Conservation (phyloP, 2,113 vertebrate genomes). For the Nymphicus hollandicus region DNA sequence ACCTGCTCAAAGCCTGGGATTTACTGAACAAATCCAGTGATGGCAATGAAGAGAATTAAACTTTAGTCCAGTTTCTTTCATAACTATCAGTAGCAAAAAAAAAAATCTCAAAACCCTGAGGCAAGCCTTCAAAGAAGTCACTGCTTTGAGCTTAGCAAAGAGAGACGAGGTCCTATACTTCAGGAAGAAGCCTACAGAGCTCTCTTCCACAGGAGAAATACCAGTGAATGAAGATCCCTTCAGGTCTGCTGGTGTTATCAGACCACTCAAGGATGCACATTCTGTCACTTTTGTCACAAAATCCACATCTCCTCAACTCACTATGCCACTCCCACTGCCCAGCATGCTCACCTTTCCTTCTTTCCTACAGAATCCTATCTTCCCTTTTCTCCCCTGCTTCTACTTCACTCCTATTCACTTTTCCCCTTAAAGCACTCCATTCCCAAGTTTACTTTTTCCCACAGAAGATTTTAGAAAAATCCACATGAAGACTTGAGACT, state of each 20-base stretch:
- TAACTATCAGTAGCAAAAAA: not conserved
- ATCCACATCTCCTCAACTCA: not conserved
- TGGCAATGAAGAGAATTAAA: not conserved
- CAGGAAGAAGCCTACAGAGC: not conserved
- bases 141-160: not conserved
- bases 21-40: not conserved
- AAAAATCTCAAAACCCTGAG: not conserved
- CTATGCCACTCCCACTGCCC: not conserved
- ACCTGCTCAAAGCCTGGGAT: not conserved
- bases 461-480: not conserved
- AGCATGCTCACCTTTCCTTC: rapidly evolving
- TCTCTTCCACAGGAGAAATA: not conserved
- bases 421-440: not conserved
- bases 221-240: not conserved
- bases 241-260: not conserved
- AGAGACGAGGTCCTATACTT: not conserved
- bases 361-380: not conserved
- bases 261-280: not conserved
- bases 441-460: not conserved
- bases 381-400: not conserved
- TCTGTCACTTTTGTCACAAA: not conserved
- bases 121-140: not conserved
- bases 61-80: not conserved
- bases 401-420: not conserved
- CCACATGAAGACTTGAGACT: not conserved